These are phyloP conservation scores for Noctuana brunneofusca DNA, from an alignment of 2,888 invertebrate genomes.

Conservation along the genomic window DNA sequence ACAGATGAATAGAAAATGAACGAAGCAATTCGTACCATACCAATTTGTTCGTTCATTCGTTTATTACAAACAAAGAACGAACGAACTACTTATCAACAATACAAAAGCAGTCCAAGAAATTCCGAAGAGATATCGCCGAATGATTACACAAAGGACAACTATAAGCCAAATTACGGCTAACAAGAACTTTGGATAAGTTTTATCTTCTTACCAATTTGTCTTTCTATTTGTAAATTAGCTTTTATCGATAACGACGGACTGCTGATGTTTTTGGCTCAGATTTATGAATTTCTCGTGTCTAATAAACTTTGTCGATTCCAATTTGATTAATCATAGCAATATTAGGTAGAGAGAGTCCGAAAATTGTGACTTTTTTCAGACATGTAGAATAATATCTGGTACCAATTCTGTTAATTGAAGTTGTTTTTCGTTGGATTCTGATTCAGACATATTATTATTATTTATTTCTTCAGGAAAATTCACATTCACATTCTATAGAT, in stretches of 20 bases:
- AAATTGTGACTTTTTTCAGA: no score
- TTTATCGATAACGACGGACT: conserved; percentile 22
- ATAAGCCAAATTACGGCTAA: conserved; percentile 33
- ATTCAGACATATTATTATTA: not conserved
- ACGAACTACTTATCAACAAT: conserved; percentile 26
- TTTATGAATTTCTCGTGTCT: not conserved
- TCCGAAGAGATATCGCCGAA: conserved; percentile 29
- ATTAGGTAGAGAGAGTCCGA: no score
- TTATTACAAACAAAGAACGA: conserved; percentile 22
- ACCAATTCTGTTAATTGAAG: not conserved
- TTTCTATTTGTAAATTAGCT: conserved; percentile 37
- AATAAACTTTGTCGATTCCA: not conserved
- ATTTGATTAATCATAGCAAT: conserved; percentile 1
- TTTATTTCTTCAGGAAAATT: no score
- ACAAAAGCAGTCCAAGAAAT: conserved; percentile 31
- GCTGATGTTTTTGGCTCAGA: not conserved
- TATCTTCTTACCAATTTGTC: conserved; percentile 27
- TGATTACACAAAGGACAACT: conserved; percentile 35
- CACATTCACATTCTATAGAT: no score
- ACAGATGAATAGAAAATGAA: no score
- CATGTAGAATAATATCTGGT: no score
- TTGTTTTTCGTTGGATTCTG: not conserved
- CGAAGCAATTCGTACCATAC: not conserved
- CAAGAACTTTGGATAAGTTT: conserved; percentile 31
- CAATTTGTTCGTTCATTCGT: conserved; percentile 1